Conservation (phyloP, 2,888 invertebrate genomes). For the Cantharis rufa region DNA sequence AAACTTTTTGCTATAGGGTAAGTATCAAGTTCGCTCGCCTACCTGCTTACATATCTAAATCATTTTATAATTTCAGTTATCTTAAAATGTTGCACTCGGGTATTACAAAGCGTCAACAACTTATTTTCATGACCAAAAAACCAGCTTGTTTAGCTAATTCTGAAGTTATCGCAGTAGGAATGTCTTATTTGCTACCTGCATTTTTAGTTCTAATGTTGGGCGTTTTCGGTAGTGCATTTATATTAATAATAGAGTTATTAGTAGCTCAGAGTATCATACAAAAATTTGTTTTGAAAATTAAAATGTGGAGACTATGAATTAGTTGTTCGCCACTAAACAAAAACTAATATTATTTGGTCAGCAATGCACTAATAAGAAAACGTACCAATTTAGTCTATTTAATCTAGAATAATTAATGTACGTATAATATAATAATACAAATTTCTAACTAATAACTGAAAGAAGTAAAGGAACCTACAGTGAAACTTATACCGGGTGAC, state of each 20-base stretch:
- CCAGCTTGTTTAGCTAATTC: constrained; percentile 43
- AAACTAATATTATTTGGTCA: too few species aligned
- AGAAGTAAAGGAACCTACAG: too few species aligned
- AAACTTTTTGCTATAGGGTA: constrained; percentile 52
- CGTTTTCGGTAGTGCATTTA: background rate
- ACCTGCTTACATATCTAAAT: background rate
- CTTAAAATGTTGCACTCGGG: constrained; percentile 37
- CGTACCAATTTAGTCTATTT: too few species aligned
- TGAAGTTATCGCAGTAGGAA: constrained; percentile 38
- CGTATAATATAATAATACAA: too few species aligned
- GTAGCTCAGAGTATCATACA: background rate
- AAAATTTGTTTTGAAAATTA: background rate
- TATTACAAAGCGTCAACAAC: constrained; percentile 36
- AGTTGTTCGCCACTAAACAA: background rate
- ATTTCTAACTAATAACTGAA: too few species aligned
- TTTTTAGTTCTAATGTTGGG: constrained; percentile 42
- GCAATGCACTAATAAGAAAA: too few species aligned
- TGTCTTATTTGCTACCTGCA: constrained; percentile 42
- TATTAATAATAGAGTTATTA: background rate
- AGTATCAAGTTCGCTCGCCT: background rate
- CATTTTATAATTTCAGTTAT: constrained; percentile 39
- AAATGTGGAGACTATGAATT: background rate
- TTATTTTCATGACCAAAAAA: constrained; percentile 41
- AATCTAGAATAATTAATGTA: too few species aligned
- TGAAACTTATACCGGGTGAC: too few species aligned